Evolutionary conservation across 2,113 vertebrate genomes (phyloP).

Genomic region (Gallinago jamesoni): DNA sequence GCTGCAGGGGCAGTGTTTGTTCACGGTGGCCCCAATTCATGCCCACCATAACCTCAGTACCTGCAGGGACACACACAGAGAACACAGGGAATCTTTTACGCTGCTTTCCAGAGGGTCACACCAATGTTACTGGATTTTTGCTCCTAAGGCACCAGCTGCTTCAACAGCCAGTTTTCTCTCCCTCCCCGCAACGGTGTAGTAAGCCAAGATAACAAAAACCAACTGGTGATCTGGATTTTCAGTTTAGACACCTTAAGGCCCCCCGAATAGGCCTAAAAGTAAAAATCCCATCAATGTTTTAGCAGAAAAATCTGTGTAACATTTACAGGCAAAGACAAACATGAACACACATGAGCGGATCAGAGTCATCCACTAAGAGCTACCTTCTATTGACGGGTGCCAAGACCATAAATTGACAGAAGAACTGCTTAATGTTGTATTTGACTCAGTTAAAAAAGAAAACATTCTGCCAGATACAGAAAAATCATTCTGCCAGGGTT

Average conservation of each 20-base stretch:
- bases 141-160: background rate
- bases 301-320: background rate
- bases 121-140: background rate
- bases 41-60: background rate
- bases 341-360: fast-evolving
- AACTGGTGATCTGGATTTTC: background rate
- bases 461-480: background rate
- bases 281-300: background rate
- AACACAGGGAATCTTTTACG: fast-evolving
- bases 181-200: fast-evolving
- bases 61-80: background rate
- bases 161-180: no score
- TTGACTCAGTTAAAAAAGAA: background rate
- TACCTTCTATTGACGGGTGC: background rate
- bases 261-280: background rate
- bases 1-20: background rate
- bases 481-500: background rate
- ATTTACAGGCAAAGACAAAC: background rate
- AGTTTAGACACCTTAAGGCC: background rate
- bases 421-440: background rate
- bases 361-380: background rate
- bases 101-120: background rate
- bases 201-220: background rate
- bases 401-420: fast-evolving
- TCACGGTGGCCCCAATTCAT: fast-evolving